Conservation (phyloP, 2,113 vertebrate species). For the Cryptomyrus ogoouensis region DNA sequence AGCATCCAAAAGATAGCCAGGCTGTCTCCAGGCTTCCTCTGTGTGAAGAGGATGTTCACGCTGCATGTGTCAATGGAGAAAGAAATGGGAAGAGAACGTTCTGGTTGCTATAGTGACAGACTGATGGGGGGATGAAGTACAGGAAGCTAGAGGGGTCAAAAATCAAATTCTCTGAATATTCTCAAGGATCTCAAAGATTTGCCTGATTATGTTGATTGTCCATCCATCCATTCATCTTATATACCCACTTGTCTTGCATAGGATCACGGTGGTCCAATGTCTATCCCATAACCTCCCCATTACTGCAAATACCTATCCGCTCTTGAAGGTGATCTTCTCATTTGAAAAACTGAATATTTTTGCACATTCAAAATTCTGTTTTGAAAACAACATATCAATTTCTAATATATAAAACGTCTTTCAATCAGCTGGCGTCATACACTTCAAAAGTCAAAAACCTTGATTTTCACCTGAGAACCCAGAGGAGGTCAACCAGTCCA, state of each 20-base stretch:
- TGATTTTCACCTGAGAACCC: background rate
- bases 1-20: background rate
- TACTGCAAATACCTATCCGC: background rate
- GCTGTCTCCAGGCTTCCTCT: constrained; percentile 6
- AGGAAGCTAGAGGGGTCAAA: background rate
- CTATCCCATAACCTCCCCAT: background rate
- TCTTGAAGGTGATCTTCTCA: background rate
- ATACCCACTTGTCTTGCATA: background rate
- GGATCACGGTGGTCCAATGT: background rate
- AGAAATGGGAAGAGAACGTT: background rate
- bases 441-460: background rate
- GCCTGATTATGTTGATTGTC: no score
- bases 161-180: background rate
- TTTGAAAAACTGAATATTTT: background rate
- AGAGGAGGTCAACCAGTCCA: background rate
- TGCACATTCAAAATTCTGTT: background rate
- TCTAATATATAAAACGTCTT: background rate
- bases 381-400: background rate
- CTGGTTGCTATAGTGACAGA: constrained; percentile 10
- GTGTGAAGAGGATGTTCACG: constrained; percentile 5
- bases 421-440: background rate
- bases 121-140: background rate
- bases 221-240: background rate
- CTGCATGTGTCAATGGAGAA: constrained; percentile 12
- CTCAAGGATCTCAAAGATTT: no score